phyloP scores from a whole-genome alignment of 2,888 invertebrate genomes.

The Diploptera punctata region DNA sequence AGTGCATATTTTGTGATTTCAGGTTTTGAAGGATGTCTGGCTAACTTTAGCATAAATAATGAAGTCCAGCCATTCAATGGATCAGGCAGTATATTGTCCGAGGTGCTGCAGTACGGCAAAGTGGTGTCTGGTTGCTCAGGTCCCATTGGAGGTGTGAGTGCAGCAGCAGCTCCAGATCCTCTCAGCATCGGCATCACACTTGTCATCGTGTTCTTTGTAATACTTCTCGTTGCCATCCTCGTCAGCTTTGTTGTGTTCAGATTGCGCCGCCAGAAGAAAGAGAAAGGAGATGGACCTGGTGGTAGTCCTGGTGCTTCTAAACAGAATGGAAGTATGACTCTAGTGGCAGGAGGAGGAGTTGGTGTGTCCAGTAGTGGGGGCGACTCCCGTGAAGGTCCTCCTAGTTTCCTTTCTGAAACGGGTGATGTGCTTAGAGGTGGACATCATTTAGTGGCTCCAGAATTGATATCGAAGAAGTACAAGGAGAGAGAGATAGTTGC shows the following conservation, averaged over 20 bases:
- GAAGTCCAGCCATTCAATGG: constrained; percentile 91
- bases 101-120: constrained; percentile 74
- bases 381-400: constrained; percentile 53
- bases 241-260: constrained; percentile 93
- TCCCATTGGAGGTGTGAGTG: constrained; percentile 72
- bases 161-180: constrained; percentile 82
- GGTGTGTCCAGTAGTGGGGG: constrained; percentile 68
- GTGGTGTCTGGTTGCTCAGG: constrained; percentile 75
- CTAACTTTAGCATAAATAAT: constrained; percentile 87
- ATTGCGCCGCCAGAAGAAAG: constrained; percentile 84
- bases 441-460: constrained; percentile 84
- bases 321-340: constrained; percentile 73
- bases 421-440: constrained; percentile 75
- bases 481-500: constrained; percentile 82
- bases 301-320: constrained; percentile 79
- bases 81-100: constrained; percentile 80
- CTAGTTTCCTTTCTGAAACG: constrained; percentile 70
- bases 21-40: constrained; percentile 88
- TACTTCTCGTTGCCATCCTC: constrained; percentile 85
- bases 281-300: constrained; percentile 74
- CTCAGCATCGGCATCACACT: constrained; percentile 91
- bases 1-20: constrained; percentile 34
- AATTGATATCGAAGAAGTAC: constrained; percentile 86
- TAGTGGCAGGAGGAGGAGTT: constrained; percentile 72
- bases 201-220: constrained; percentile 93